Conservation (phyloP, 2,113 vertebrate genomes). For the Anas platyrhynchos region DNA sequence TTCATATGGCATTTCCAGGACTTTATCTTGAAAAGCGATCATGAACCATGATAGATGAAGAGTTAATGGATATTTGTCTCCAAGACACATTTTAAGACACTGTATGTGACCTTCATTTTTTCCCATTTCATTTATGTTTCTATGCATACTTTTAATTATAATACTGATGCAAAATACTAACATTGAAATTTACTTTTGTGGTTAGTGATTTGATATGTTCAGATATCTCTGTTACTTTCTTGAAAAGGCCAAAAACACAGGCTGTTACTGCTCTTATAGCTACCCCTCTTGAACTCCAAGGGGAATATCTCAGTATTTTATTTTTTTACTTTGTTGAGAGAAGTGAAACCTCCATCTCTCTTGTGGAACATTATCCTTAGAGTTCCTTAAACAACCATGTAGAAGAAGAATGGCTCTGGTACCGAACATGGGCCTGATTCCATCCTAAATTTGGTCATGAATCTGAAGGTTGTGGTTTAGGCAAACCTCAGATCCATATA, state of each 20-base stretch:
- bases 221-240: not conserved
- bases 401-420: not conserved
- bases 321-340: not conserved
- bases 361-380: not conserved
- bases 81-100: not conserved
- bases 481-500: not conserved
- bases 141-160: not conserved
- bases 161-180: not conserved
- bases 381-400: not conserved
- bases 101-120: not conserved
- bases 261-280: not conserved
- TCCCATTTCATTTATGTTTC: not conserved
- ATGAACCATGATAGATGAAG: not conserved
- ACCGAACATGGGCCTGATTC: not conserved
- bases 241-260: not conserved
- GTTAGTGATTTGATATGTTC: not conserved
- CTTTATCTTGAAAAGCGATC: not conserved
- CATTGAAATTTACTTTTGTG: not conserved
- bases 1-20: not conserved
- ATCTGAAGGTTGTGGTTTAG: constrained; percentile 45
- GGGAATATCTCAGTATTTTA: no score
- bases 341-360: not conserved
- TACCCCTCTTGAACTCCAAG: not conserved
- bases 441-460: constrained; percentile 21
- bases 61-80: not conserved